Evolutionary conservation across 92 coral and sea anemone genomes (phyloP), one percentile per base, ranked within the genome.

Genomic region (Micromussa lordhowensis): DNA sequence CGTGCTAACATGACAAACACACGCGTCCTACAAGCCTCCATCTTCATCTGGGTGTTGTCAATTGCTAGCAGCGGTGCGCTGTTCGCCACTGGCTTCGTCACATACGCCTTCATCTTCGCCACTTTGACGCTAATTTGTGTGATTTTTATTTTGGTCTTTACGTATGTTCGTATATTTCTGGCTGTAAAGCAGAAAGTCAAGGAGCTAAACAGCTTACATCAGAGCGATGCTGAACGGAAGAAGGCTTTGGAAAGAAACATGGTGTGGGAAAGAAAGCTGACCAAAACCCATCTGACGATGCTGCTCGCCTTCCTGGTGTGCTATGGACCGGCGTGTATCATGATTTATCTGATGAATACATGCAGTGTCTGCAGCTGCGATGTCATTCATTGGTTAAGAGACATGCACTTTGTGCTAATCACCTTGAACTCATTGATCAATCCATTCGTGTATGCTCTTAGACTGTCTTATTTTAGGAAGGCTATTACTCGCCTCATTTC

Each of bases 301-400:
- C 77, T 94, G 49, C 8, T 91, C 18, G 96, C 89, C 15, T 94
- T 94, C 87, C 86, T 94, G 71, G 81, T 88, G n/a, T 92, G 92
- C 38, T 94, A 94, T 77, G 93, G 88, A 9, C 95, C 96, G 0
- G 93, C 96, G 0, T 87, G 92, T n/a, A 74, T 94, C 32, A 94
- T 94, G 96, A 93, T 94, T 28, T 94, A 87, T n/a, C 64, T 94
- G 24, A 94, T 94, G 96, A 94, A 94, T 78, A 64, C 85, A 48
- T 94, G 96, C 64, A 87, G 82, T 4, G 44, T 66, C 51, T 94
- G 96, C 86, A 92, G 95, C 78, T 94, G 96, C 78, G 92, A 92
- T 31, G 86, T 86, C 75, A 90, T 94, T 55, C 96, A 94, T 53
- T 94, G 96, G 96, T 78, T 94, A 35, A 61, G 96, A 44, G 96